Evolutionary conservation across 2,113 vertebrate genomes (phyloP), one percentile per base, ranked within the genome.

Genomic region (Muscicapa adusta): DNA sequence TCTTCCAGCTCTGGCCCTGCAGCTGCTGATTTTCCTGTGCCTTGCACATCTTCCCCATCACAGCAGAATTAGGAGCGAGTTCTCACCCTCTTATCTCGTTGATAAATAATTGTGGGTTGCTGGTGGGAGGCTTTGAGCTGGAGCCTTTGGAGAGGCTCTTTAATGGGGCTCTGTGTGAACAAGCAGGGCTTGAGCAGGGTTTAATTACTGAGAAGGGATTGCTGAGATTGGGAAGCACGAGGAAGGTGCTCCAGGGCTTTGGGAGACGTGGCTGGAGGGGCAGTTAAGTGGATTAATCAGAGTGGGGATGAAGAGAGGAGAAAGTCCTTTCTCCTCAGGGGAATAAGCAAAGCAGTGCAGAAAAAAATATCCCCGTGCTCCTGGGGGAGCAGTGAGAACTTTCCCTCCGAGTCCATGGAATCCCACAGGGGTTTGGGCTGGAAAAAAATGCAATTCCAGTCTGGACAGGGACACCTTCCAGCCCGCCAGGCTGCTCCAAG

Each of bases 171-270:
- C 71, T 19, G 73, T 71, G 78, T 48, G 81, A 96, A 36, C 72
- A 36, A 4, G 67, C 82, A 2, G n/a, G 66, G 62, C 63, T 94
- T 20, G 66, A 85, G 47, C 76, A 5, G 67, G 80, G 63, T 91
- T 92, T 94, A 92, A 97, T 97, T 90, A 76, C 85, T 42, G 67
- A 43, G 66, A 48, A 85, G 48, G 91, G 86, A 75, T 66, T 73
- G n/a, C 67, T 24, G 68, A 50, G 66, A 17, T 58, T 38, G 85
- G 70, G 94, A 62, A 74, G 81, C 77, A 38, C 23, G 5, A 31
- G 67, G 72, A 89, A 76, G 73, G 84, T 73, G 76, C 56, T 89
- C 33, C 71, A 54, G 91, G 87, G 84, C 66, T 70, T 74, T 47
- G 74, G 71, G 86, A 89, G 47, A 65, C 18, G 8, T 54, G 14